Evolutionary conservation across 2,888 invertebrate genomes (phyloP).

Genomic region (Anagyrus pseudococci): DNA sequence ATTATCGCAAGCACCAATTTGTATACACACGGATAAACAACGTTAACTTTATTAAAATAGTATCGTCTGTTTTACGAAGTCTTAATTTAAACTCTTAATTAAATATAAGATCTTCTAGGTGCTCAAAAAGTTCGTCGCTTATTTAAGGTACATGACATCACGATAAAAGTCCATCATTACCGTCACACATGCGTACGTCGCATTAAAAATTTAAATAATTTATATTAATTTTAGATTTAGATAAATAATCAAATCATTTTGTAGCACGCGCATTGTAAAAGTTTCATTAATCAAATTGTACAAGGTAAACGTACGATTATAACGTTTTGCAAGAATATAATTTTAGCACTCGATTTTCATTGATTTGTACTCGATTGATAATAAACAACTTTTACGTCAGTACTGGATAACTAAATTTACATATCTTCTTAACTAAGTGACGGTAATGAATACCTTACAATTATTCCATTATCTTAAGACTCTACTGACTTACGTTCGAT

Average conservation of each 20-base stretch:
- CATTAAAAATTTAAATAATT: slow-evolving; percentile 5
- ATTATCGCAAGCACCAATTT: slow-evolving; percentile 18
- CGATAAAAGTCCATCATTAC: slow-evolving; percentile 21
- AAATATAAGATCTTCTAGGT: slow-evolving; percentile 29
- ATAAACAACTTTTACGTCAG: not conserved
- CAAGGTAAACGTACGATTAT: not conserved
- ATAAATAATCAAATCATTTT: slow-evolving; percentile 7
- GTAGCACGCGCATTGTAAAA: not conserved
- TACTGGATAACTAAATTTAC: not conserved
- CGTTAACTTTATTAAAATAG: slow-evolving; percentile 20
- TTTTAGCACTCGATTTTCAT: not conserved
- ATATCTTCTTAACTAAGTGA: slow-evolving; percentile 4
- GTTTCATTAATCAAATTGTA: not conserved
- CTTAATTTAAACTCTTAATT: slow-evolving; percentile 27
- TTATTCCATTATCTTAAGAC: slow-evolving; percentile 17
- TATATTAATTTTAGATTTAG: no score
- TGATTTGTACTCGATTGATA: slow-evolving; percentile 6
- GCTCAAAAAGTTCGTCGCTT: slow-evolving; percentile 16
- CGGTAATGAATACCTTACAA: slow-evolving; percentile 27
- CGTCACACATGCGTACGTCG: slow-evolving; percentile 1
- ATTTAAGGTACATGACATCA: slow-evolving; percentile 35
- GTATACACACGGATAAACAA: slow-evolving; percentile 17
- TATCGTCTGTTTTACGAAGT: slow-evolving; percentile 10
- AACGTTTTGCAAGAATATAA: not conserved
- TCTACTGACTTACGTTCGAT: slow-evolving; percentile 25